These are phyloP conservation scores for Campoplex nolae DNA, from an alignment of 2,888 invertebrate genomes.

Conservation along the genomic window DNA sequence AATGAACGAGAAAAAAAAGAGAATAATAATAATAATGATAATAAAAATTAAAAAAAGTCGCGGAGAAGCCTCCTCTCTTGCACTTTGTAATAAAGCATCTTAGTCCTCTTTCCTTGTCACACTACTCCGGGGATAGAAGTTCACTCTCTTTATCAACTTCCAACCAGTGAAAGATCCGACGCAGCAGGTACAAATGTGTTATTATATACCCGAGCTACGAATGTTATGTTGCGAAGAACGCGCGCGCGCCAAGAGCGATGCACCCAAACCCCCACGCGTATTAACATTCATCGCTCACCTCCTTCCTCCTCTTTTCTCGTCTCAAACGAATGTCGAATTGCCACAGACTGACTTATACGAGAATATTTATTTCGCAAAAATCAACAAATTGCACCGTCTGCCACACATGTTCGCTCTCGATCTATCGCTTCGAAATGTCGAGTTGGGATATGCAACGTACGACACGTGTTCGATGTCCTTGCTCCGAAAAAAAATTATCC, in stretches of 20 bases:
- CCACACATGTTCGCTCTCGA: not conserved
- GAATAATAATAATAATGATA: conserved; percentile 39
- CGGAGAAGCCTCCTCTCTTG: conserved; percentile 40
- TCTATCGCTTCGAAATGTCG: conserved; percentile 1
- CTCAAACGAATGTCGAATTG: conserved; percentile 44
- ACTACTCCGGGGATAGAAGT: conserved; percentile 21
- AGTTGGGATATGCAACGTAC: not conserved
- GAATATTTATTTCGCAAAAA: conserved; percentile 34
- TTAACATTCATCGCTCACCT: conserved; percentile 53
- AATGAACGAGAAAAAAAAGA: not conserved
- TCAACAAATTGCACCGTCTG: not conserved
- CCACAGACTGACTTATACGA: not conserved
- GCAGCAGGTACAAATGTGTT: conserved; percentile 68
- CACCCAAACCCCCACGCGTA: conserved; percentile 56
- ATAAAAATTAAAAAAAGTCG: conserved; percentile 36
- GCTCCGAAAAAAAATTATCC: not conserved
- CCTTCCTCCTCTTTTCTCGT: not conserved
- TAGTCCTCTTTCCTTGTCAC: conserved; percentile 46
- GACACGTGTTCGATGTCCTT: not conserved
- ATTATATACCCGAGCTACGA: conserved; percentile 65
- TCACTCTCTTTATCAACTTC: conserved; percentile 44
- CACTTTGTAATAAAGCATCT: conserved; percentile 35
- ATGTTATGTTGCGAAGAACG: conserved; percentile 49
- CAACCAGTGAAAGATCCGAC: conserved; percentile 56
- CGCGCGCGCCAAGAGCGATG: conserved; percentile 41